Evolutionary conservation across 2,888 invertebrate species (phyloP), one percentile per base, ranked within the genome.

Genomic region (Macrostomum cliftonense): DNA sequence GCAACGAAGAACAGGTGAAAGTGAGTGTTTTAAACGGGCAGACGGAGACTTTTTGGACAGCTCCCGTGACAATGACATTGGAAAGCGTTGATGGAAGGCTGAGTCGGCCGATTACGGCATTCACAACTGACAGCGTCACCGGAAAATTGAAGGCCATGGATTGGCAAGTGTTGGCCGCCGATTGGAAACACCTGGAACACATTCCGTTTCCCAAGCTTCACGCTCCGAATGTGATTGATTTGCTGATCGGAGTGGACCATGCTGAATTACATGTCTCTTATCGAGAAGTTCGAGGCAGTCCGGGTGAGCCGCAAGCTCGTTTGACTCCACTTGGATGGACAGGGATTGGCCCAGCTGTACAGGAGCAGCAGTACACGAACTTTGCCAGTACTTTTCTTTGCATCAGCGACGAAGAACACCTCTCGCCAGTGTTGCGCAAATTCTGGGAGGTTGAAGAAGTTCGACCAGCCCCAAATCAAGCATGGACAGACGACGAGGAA

Each of bases 241-340:
- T 50, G 16, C 17, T 50, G n/a, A 50, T 50, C 2, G 49, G 49
- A 37, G n/a, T 49, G 12, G 50, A 50, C 16, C 20, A 49, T 50
- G 50, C 36, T 2, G 50, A 50, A 7, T 37, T 37, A 21, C 21
- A 17, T 12, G 14, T 36, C 2, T 46, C 45, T 4, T 12, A 36
- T 28, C 28, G 28, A 28, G 28, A 28, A 28, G 28, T 28, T 28
- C 28, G 28, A 2, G 28, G 28, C 9, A 9, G 28, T 9, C 28
- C 28, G 11, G 45, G 45, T 2, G 45, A 45, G 37, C 45, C 45
- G 11, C 19, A 37, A 13, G 45, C 45, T 2, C 20, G 48, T 16
- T 43, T 48, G 19, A 48, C 48, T 19, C 48, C 48, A 2, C 17
- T 48, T 20, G 48, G 48, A 13, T 48, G 48, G 48, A 48, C 48